Conservation (phyloP, 2,888 invertebrate species). For the Hypselothyrea guttata region DNA sequence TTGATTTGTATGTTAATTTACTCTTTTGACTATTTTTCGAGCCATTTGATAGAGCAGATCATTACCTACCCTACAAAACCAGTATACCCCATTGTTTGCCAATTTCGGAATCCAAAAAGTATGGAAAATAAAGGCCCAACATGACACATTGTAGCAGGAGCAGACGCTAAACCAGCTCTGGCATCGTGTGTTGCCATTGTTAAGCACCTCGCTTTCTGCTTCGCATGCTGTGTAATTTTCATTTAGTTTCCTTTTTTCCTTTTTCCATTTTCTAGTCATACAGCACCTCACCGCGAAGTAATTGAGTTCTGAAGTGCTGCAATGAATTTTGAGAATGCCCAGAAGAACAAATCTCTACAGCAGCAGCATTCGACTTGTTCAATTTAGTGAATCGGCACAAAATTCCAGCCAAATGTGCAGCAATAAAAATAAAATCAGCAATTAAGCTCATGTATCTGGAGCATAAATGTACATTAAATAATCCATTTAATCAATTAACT, state of each 20-base stretch:
- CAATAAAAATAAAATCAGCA: slow-evolving; percentile 19
- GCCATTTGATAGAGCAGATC: no score
- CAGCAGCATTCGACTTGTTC: no score
- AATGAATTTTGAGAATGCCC: slow-evolving; percentile 13
- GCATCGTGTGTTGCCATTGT: background rate
- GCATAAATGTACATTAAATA: slow-evolving; percentile 40
- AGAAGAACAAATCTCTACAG: background rate
- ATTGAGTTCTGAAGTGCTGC: slow-evolving; percentile 50
- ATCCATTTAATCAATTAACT: slow-evolving; percentile 30
- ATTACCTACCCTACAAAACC: no score
- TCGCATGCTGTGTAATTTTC: slow-evolving; percentile 31
- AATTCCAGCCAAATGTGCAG: slow-evolving; percentile 4
- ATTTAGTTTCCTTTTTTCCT: no score
- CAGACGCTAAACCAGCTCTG: background rate
- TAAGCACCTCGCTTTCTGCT: no score
- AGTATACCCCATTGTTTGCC: no score
- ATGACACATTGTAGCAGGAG: background rate
- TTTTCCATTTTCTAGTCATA: slow-evolving; percentile 8
- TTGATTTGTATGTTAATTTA: no score
- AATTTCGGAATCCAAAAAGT: no score
- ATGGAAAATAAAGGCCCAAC: slow-evolving; percentile 10
- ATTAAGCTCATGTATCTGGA: slow-evolving; percentile 26
- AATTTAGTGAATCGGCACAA: background rate
- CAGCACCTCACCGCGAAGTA: slow-evolving; percentile 32
- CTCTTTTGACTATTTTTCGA: no score